These are phyloP conservation scores for Galeruca laticollis DNA, from an alignment of 2,888 invertebrate species.

Conservation along the genomic window DNA sequence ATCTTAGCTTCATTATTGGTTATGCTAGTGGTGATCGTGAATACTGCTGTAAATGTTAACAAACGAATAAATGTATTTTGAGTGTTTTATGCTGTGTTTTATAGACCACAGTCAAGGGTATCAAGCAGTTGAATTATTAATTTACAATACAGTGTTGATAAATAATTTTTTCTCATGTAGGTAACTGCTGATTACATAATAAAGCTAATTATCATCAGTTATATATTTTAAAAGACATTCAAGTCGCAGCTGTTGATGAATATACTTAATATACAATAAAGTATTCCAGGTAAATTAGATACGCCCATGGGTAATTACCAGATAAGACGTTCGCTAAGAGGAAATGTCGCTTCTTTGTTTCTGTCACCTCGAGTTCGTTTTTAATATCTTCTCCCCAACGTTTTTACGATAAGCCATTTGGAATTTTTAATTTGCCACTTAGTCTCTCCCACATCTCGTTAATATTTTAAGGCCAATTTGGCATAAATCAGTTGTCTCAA, in stretches of 20 bases:
- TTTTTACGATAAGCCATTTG: constrained; percentile 51
- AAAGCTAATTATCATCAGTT: neutral
- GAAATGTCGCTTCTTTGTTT: constrained; percentile 55
- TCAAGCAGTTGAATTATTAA: too few relatives aligned
- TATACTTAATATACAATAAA: neutral
- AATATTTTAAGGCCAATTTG: constrained; percentile 52
- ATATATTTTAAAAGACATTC: neutral
- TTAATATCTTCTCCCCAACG: constrained; percentile 43
- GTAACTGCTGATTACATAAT: neutral
- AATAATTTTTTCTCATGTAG: too few relatives aligned
- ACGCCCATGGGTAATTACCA: constrained; percentile 58
- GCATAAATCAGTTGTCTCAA: constrained; percentile 45
- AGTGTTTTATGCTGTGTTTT: too few relatives aligned
- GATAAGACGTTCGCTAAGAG: constrained; percentile 57
- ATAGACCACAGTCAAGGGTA: too few relatives aligned
- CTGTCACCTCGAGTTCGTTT: constrained; percentile 45
- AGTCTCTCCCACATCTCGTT: constrained; percentile 49
- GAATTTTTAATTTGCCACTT: constrained; percentile 51
- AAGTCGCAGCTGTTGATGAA: neutral
- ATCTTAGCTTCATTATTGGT: too few relatives aligned
- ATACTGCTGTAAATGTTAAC: too few relatives aligned
- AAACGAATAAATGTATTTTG: too few relatives aligned
- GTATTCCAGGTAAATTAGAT: constrained; percentile 52
- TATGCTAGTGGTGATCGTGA: too few relatives aligned
- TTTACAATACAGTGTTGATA: too few relatives aligned